These are phyloP conservation scores for Nesoenas mayeri DNA, from an alignment of 2,113 vertebrate genomes.

Conservation along the genomic window DNA sequence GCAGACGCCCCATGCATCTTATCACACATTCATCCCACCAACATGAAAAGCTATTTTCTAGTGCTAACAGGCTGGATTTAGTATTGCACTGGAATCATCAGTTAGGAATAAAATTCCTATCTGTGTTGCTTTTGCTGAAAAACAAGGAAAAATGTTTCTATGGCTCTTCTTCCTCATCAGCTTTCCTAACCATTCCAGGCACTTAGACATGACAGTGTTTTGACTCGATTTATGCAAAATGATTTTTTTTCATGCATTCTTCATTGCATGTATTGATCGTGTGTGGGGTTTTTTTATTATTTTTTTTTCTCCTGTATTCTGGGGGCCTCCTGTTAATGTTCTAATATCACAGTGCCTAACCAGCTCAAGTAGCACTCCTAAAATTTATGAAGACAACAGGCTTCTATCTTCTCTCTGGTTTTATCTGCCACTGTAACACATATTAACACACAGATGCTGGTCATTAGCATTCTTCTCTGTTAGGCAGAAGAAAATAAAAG, in stretches of 20 bases:
- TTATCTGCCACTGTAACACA: neutral
- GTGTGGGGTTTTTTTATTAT: neutral
- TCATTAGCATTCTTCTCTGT: neutral
- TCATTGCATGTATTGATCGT: neutral
- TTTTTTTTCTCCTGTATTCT: neutral
- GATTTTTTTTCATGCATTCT: neutral
- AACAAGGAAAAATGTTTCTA: neutral
- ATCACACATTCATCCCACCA: neutral
- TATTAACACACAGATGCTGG: neutral
- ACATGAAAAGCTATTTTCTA: constrained; percentile 20
- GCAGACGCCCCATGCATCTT: neutral
- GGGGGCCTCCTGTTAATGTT: neutral
- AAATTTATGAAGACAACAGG: neutral
- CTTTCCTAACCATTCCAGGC: neutral
- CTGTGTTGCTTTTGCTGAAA: neutral
- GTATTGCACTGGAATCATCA: neutral
- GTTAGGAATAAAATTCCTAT: neutral
- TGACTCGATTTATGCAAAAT: neutral
- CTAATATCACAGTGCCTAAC: neutral
- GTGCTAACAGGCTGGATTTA: constrained; percentile 2
- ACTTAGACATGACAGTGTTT: neutral
- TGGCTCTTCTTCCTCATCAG: neutral
- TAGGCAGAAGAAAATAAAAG: neutral
- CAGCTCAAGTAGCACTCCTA: neutral
- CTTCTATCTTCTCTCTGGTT: neutral